phyloP scores from a whole-genome alignment of 1,140 invertebrate genomes.

The Teleogryllus occipitalis region DNA sequence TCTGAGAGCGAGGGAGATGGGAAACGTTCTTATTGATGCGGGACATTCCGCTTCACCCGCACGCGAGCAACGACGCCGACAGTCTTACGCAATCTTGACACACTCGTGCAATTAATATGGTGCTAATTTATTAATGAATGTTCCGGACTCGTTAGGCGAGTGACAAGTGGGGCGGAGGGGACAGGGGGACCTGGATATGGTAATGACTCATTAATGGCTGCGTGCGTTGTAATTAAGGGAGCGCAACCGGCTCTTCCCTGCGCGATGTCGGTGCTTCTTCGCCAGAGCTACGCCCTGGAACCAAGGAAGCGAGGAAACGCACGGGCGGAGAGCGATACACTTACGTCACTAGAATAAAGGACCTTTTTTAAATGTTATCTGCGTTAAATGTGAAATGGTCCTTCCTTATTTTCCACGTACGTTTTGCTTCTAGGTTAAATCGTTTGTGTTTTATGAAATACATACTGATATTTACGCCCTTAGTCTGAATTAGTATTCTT shows the following conservation, averaged over 20 bases:
- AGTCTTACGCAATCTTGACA: background rate
- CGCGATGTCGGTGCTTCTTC: too few species aligned
- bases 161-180: background rate
- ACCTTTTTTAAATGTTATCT: too few species aligned
- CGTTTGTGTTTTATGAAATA: too few species aligned
- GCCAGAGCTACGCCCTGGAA: background rate
- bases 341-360: too few species aligned
- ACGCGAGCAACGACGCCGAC: background rate
- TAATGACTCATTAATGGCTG: background rate
- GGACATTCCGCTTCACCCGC: background rate
- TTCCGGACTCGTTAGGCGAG: background rate
- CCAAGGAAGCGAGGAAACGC: too few species aligned
- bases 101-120: background rate
- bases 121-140: constrained; percentile 1
- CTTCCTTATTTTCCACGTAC: too few species aligned
- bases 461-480: too few species aligned
- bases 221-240: constrained; percentile 1
- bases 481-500: too few species aligned
- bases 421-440: too few species aligned
- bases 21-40: background rate
- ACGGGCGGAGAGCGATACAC: too few species aligned
- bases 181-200: background rate
- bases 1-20: background rate
- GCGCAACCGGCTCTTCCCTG: background rate
- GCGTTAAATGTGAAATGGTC: too few species aligned